A percentile compares a stretch with the other conserved stretches of the same genome.
Conservation (phyloP, 1,140 invertebrate species). For the Drosophila bifasciata region DNA sequence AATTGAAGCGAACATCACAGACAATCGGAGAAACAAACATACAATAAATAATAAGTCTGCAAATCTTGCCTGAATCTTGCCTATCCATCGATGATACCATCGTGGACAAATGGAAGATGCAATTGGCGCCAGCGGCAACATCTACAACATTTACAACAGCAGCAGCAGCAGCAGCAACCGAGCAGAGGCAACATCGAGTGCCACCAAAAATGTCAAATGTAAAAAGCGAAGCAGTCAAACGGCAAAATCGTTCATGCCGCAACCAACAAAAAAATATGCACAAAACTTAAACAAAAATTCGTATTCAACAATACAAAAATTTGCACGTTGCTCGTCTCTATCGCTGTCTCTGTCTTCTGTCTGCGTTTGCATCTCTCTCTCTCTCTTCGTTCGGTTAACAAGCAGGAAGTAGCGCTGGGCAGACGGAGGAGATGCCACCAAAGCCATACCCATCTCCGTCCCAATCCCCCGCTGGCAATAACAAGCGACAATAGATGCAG, state of each 20-base stretch:
- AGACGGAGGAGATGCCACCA: conserved; percentile 52
- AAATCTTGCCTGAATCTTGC: conserved; percentile 38
- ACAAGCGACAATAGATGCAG: conserved; percentile 76
- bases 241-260: conserved; percentile 40
- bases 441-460: background rate
- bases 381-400: conserved; percentile 65
- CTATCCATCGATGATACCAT: conserved; percentile 49
- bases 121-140: conserved; percentile 30
- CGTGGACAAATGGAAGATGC: conserved; percentile 52
- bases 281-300: conserved; percentile 48
- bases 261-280: conserved; percentile 29
- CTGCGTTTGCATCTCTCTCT: background rate
- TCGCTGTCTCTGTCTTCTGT: conserved; percentile 2
- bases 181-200: background rate
- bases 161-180: conserved; percentile 1
- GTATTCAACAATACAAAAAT: conserved; percentile 72
- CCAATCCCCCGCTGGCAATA: conserved; percentile 36
- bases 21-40: conserved; percentile 27
- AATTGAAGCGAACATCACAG: conserved; percentile 48
- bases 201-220: conserved; percentile 74
- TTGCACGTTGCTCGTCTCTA: conserved; percentile 59
- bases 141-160: conserved; percentile 6
- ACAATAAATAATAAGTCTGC: conserved; percentile 67
- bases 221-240: conserved; percentile 55
- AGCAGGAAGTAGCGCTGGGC: conserved; percentile 68